Evolutionary conservation across 2,113 vertebrate genomes (phyloP).

Genomic region (Aptenodytes patagonicus): DNA sequence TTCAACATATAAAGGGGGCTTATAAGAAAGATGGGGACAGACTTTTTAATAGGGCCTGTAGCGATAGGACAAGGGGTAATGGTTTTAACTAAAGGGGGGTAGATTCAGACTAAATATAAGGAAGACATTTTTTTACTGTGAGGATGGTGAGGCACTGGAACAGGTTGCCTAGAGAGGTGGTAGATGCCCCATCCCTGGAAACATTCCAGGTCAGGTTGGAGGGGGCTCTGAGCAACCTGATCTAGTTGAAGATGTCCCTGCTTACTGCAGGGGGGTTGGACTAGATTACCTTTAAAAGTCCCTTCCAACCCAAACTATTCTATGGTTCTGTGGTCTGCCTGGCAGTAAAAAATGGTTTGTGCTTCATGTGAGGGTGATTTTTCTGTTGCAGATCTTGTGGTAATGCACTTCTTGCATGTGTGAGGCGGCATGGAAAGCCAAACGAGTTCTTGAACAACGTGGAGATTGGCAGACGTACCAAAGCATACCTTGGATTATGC

Average conservation of each 20-base stretch:
- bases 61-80: not conserved
- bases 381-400: not conserved
- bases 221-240: too few relatives aligned
- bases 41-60: not conserved
- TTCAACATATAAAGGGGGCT: not conserved
- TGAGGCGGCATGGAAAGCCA: not conserved
- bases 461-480: not conserved
- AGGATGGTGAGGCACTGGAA: not conserved
- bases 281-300: not conserved
- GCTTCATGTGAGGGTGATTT: not conserved
- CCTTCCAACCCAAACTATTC: not conserved
- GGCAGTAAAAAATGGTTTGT: not conserved
- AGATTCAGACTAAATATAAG: not conserved
- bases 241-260: too few relatives aligned
- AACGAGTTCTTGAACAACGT: not conserved
- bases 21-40: not conserved
- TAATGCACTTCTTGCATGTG: not conserved
- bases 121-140: not conserved
- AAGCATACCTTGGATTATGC: not conserved
- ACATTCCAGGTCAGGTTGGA: too few relatives aligned
- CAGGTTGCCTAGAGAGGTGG: not conserved
- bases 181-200: too few relatives aligned
- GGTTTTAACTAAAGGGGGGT: not conserved
- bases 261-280: too few relatives aligned
- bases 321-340: not conserved